A percentile compares a stretch with the other conserved stretches of the same genome.
phyloP scores from a whole-genome alignment of 2,113 vertebrate species.

The Phoenicopterus ruber region DNA sequence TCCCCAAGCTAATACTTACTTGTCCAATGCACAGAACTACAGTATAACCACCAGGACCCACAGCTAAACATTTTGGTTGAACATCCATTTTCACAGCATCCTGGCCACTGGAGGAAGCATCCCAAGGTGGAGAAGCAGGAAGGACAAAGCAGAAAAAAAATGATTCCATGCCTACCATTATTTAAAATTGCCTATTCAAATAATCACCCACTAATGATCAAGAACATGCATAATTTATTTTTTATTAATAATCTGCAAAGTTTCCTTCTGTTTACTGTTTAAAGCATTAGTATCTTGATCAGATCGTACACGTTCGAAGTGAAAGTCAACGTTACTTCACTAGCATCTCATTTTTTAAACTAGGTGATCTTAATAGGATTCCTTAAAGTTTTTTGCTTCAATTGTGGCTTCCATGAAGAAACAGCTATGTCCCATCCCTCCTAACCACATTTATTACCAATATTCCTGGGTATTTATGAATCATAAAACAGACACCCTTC shows the following conservation, averaged over 20 bases:
- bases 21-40: constrained; percentile 89
- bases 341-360: background rate
- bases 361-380: background rate
- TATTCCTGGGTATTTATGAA: background rate
- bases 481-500: background rate
- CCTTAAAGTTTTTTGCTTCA: background rate
- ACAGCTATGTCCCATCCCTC: background rate
- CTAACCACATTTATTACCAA: background rate
- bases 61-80: constrained; percentile 87
- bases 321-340: background rate
- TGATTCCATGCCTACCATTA: background rate
- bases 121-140: background rate
- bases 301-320: background rate
- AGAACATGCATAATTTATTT: background rate
- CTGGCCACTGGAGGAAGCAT: constrained; percentile 72
- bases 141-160: background rate
- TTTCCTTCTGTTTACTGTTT: background rate
- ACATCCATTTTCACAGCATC: constrained; percentile 90
- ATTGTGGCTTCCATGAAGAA: background rate
- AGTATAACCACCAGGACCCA: constrained; percentile 80
- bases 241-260: background rate
- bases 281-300: background rate
- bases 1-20: constrained; percentile 64
- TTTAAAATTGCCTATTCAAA: background rate
- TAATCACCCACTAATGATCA: background rate